These are phyloP conservation scores for Ceramica pisi DNA, from an alignment of 2,888 invertebrate genomes.

Conservation along the genomic window DNA sequence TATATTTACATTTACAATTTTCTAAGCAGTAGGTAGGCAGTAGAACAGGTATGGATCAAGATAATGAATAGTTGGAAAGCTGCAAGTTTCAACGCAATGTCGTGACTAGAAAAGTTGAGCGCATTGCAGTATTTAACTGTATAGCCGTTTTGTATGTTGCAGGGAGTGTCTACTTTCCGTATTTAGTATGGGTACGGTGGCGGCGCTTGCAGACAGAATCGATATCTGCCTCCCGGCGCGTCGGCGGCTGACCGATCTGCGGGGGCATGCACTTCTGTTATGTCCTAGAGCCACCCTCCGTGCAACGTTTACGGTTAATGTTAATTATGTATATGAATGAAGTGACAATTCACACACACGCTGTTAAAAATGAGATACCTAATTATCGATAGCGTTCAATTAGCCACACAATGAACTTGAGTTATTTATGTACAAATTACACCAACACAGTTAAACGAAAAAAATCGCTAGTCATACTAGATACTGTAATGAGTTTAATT, in stretches of 20 bases:
- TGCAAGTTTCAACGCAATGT: conserved; percentile 76
- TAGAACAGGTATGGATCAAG: conserved; percentile 70
- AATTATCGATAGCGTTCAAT: conserved; percentile 15
- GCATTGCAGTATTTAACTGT: conserved; percentile 75
- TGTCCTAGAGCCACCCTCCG: conserved; percentile 60
- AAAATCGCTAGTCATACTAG: conserved; percentile 2
- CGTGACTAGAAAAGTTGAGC: conserved; percentile 80
- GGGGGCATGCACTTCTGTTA: conserved; percentile 77
- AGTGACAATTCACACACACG: conserved; percentile 4
- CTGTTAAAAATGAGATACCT: conserved; percentile 3
- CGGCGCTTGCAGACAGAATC: conserved; percentile 86
- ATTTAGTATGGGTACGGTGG: conserved; percentile 73
- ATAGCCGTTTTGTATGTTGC: conserved; percentile 69
- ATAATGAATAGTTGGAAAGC: conserved; percentile 77
- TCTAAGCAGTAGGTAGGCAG: conserved; percentile 55
- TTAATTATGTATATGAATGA: conserved; percentile 17
- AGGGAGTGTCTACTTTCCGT: conserved; percentile 78
- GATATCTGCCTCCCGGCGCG: conserved; percentile 79
- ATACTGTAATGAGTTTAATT: neutral
- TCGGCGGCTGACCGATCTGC: conserved; percentile 76
- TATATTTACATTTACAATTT: conserved; percentile 60
- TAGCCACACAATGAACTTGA: conserved; percentile 29
- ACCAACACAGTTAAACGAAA: conserved; percentile 17
- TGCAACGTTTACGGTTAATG: neutral
- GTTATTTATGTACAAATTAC: conserved; percentile 35